These are phyloP conservation scores for Egretta garzetta DNA, from an alignment of 2,113 vertebrate species.

Conservation along the genomic window DNA sequence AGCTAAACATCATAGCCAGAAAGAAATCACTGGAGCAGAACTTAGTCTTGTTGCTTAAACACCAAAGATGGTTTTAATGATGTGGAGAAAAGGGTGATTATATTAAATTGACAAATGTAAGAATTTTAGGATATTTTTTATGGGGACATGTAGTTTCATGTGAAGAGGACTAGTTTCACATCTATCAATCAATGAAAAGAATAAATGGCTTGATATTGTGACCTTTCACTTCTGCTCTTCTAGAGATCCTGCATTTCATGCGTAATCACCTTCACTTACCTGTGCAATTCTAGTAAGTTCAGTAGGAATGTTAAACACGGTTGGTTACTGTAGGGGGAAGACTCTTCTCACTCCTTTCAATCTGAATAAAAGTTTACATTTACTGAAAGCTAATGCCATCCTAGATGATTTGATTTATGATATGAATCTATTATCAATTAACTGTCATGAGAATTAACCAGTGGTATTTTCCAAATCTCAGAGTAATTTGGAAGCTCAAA, in stretches of 20 bases:
- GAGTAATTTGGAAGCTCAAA: not conserved
- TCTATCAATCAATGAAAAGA: not conserved
- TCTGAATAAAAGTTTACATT: not conserved
- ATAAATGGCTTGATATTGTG: not conserved
- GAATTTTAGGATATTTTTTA: not conserved
- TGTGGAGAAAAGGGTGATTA: not conserved
- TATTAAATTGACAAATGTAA: not conserved
- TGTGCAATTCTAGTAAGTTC: not conserved
- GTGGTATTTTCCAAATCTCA: not conserved
- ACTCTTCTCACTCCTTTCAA: not conserved
- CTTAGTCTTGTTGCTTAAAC: not conserved
- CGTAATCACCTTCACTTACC: not conserved
- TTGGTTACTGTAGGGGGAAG: not conserved
- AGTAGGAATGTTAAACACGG: not conserved
- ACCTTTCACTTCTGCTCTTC: not conserved
- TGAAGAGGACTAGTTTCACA: not conserved
- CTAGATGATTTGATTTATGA: not conserved
- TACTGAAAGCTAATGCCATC: not conserved
- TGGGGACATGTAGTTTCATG: not conserved
- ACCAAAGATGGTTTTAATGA: not conserved
- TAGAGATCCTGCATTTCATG: not conserved
- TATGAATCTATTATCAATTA: not conserved
- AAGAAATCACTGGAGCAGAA: not conserved
- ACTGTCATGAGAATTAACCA: not conserved
- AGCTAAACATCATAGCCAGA: not conserved